Evolutionary conservation across 2,888 invertebrate species (phyloP).

Genomic region (Panorpa germanica): DNA sequence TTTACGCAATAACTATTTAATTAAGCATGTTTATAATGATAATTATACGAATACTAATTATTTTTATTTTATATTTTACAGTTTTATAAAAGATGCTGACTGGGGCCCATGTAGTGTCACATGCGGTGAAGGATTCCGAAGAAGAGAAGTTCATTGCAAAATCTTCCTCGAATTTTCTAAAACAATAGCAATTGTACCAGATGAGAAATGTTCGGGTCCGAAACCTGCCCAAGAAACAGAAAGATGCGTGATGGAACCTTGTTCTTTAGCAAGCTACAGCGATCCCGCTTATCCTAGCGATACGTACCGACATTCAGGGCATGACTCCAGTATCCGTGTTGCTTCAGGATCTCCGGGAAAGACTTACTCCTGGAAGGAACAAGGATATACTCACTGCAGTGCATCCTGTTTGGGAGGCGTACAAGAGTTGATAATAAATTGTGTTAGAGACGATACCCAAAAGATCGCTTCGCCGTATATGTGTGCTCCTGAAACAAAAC

Average conservation of each 20-base stretch:
- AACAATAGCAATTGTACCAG: conserved; percentile 73
- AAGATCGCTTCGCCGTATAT: conserved; percentile 74
- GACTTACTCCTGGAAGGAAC: conserved; percentile 76
- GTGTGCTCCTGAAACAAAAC: conserved; percentile 72
- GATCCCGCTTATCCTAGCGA: conserved; percentile 22
- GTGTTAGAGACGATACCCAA: conserved; percentile 70
- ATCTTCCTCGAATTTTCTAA: conserved; percentile 84
- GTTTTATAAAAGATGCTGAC: conserved; percentile 73
- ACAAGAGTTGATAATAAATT: conserved; percentile 74
- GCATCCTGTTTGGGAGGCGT: conserved; percentile 83
- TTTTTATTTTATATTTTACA: conserved; percentile 23
- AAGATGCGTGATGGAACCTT: conserved; percentile 61
- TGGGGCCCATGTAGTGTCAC: conserved; percentile 87
- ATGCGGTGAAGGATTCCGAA: conserved; percentile 79
- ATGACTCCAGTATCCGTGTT: conserved; percentile 38
- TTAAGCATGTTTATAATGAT: not conserved
- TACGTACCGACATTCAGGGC: conserved; percentile 14
- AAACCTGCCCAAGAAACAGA: conserved; percentile 70
- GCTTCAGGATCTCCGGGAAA: conserved; percentile 58
- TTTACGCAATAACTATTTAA: not conserved
- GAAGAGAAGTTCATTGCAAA: conserved; percentile 80
- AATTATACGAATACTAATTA: not conserved
- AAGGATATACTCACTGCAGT: conserved; percentile 84
- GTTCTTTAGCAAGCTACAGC: conserved; percentile 41
- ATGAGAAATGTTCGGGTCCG: conserved; percentile 69